phyloP scores from a whole-genome alignment of 2,888 invertebrate species.

The Tetramorium bicarinatum region DNA sequence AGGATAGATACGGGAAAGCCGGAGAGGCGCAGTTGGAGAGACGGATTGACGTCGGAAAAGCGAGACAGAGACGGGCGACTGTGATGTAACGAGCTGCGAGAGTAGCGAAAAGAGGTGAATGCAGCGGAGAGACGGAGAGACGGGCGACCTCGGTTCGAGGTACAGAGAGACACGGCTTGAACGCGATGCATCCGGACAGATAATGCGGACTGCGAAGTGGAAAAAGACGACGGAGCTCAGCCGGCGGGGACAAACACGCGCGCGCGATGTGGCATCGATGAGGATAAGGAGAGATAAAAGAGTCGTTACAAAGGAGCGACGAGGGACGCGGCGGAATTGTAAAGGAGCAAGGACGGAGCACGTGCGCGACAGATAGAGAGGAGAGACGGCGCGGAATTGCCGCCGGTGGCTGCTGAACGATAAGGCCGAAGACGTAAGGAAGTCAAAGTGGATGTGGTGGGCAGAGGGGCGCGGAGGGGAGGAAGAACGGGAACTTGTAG shows the following conservation, averaged over 20 bases:
- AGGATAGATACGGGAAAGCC: not conserved
- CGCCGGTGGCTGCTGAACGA: conserved; percentile 24
- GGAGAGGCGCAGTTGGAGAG: not conserved
- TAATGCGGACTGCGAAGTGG: conserved; percentile 3
- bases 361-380: conserved; percentile 1
- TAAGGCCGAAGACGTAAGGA: conserved; percentile 11
- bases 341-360: not conserved
- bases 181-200: not conserved
- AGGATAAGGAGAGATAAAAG: conserved; percentile 39
- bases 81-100: conserved; percentile 34
- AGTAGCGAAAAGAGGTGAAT: not conserved
- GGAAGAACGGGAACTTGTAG: not conserved
- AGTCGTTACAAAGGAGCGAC: conserved; percentile 16
- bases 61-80: conserved; percentile 5
- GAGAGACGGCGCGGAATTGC: conserved; percentile 16
- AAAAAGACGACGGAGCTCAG: conserved; percentile 24
- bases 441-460: not conserved
- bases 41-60: not conserved
- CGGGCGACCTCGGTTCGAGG: conserved; percentile 17
- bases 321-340: not conserved
- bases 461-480: not conserved
- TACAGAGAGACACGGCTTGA: not conserved
- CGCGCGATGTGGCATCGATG: not conserved
- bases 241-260: conserved; percentile 5
- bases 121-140: conserved; percentile 4